A percentile compares a stretch with the other conserved stretches of the same genome.
phyloP scores from a whole-genome alignment of 2,888 invertebrate species.

The Synanthedon tipuliformis region DNA sequence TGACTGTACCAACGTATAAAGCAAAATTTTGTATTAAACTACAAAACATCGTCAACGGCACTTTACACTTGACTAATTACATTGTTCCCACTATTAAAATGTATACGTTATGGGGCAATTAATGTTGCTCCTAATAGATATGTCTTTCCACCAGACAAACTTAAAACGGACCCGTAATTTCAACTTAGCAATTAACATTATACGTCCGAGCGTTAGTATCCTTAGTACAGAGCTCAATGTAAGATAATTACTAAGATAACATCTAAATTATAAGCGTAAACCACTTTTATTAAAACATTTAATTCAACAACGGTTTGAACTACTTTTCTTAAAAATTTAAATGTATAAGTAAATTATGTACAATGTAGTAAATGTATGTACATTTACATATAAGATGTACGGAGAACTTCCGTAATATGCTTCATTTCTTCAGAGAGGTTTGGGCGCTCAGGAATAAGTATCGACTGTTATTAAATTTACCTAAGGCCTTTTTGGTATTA shows the following conservation, averaged over 20 bases:
- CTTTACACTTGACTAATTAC: constrained; percentile 4
- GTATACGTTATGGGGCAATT: constrained; percentile 12
- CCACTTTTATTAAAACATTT: background rate
- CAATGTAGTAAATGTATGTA: no score
- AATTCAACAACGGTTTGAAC: background rate
- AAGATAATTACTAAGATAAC: constrained; percentile 8
- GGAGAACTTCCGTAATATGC: no score
- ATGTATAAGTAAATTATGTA: no score
- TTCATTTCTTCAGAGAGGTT: no score
- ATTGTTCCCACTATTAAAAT: constrained; percentile 16
- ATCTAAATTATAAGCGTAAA: constrained; percentile 1
- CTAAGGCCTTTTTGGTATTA: no score
- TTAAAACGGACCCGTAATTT: constrained; percentile 18
- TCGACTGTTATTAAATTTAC: no score
- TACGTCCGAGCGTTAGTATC: constrained; percentile 9
- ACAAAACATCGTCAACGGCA: no score
- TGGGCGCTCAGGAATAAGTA: no score
- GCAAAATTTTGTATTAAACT: no score
- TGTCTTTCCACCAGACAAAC: constrained; percentile 5
- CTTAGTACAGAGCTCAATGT: constrained; percentile 20
- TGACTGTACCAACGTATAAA: no score
- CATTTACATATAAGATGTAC: no score
- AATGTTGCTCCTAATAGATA: constrained; percentile 19
- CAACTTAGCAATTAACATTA: constrained; percentile 20
- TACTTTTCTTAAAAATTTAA: background rate